Conservation (phyloP, 2,797 vertebrate species). For the Jordanella pulchra region DNA sequence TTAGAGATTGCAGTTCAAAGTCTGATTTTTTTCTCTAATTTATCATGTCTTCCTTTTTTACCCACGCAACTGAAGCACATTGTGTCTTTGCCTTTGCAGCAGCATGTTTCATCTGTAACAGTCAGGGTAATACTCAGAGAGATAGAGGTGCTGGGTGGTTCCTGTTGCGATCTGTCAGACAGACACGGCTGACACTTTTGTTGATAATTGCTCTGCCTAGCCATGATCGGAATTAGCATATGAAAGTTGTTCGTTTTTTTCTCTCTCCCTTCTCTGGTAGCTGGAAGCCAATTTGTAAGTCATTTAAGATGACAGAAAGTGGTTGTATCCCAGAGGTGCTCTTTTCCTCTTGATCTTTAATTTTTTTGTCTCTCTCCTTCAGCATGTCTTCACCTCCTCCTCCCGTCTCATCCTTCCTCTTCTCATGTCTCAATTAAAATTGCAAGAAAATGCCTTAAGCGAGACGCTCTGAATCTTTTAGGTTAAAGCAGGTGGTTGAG, state of each 20-base stretch:
- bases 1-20: neutral
- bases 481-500: slow-evolving; percentile 17
- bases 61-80: neutral
- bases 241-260: slow-evolving; percentile 68
- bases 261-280: slow-evolving; percentile 47
- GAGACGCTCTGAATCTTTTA: slow-evolving; percentile 25
- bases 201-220: slow-evolving; percentile 72
- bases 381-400: slow-evolving; percentile 25
- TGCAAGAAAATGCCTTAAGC: slow-evolving; percentile 43
- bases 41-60: neutral
- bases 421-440: slow-evolving; percentile 62
- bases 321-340: slow-evolving; percentile 75
- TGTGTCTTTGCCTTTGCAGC: neutral
- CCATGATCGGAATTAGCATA: slow-evolving; percentile 77
- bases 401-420: slow-evolving; percentile 37
- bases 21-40: neutral
- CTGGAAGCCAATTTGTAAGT: slow-evolving; percentile 80
- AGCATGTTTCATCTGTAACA: slow-evolving; percentile 7
- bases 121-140: slow-evolving; percentile 16
- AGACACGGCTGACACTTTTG: slow-evolving; percentile 58
- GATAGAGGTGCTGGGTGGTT: slow-evolving; percentile 14
- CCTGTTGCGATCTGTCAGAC: slow-evolving; percentile 66
- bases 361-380: slow-evolving; percentile 39
- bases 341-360: slow-evolving; percentile 67
- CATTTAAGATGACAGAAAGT: slow-evolving; percentile 78